Conservation (phyloP, 2,113 vertebrate species). For the Sminthopsis crassicaudata region DNA sequence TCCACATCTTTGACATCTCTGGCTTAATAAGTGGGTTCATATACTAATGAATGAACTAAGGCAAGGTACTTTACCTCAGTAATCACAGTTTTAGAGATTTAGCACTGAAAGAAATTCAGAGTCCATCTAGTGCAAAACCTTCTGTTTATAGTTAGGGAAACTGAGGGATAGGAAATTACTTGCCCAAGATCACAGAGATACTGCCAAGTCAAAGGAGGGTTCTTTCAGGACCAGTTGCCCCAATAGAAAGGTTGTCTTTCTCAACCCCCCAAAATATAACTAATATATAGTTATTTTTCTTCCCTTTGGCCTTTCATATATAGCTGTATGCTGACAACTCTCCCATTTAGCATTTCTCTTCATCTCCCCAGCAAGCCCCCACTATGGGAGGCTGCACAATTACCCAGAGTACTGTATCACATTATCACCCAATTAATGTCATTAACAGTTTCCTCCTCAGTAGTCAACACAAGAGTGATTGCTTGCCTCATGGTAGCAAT, state of each 20-base stretch:
- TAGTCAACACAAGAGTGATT: slow-evolving; percentile 64
- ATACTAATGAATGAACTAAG: neutral
- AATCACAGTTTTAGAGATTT: neutral
- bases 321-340: neutral
- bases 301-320: neutral
- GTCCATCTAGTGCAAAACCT: neutral
- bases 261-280: neutral
- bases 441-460: slow-evolving; percentile 72
- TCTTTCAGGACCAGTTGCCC: neutral
- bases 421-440: slow-evolving; percentile 70
- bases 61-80: neutral
- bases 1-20: neutral
- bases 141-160: neutral
- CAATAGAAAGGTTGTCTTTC: neutral
- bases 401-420: slow-evolving; percentile 58
- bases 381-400: slow-evolving; percentile 12
- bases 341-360: slow-evolving; percentile 3
- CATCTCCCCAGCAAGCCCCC: neutral
- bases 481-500: slow-evolving; percentile 16
- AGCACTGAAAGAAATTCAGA: neutral
- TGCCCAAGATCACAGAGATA: neutral
- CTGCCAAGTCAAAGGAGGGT: neutral
- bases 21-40: neutral
- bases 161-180: neutral
- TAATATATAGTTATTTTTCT: neutral